A percentile compares a stretch with the other conserved stretches of the same genome.
phyloP scores from a whole-genome alignment of 2,888 invertebrate genomes.

The Parascotia fuliginaria region DNA sequence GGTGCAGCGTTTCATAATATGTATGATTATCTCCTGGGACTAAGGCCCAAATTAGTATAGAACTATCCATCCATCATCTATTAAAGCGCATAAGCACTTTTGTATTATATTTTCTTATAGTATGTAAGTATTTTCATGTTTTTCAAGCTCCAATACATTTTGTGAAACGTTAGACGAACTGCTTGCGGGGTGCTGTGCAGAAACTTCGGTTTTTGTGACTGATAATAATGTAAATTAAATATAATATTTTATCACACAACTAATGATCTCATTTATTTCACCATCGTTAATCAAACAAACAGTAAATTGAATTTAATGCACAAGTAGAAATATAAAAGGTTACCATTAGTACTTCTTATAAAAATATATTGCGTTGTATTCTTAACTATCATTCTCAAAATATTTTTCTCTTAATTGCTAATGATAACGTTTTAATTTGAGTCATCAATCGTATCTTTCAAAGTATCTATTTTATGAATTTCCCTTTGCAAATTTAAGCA shows the following conservation, averaged over 20 bases:
- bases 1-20: slow-evolving; percentile 77
- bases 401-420: too few relatives aligned
- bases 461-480: too few relatives aligned
- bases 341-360: too few relatives aligned
- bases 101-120: slow-evolving; percentile 82
- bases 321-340: too few relatives aligned
- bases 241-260: slow-evolving; percentile 76
- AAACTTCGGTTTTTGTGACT: slow-evolving; percentile 71
- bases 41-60: slow-evolving; percentile 63
- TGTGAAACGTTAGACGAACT: slow-evolving; percentile 76
- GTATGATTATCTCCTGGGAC: slow-evolving; percentile 72
- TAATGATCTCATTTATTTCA: too few relatives aligned
- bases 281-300: too few relatives aligned
- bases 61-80: slow-evolving; percentile 37
- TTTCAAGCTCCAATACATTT: slow-evolving; percentile 68
- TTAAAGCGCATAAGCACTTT: slow-evolving; percentile 57
- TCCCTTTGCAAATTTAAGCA: too few relatives aligned
- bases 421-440: too few relatives aligned
- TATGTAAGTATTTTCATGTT: slow-evolving; percentile 67
- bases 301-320: too few relatives aligned
- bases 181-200: slow-evolving; percentile 68
- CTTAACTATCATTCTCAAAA: too few relatives aligned
- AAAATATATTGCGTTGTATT: too few relatives aligned
- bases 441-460: too few relatives aligned
- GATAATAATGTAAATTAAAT: slow-evolving; percentile 66